These are phyloP conservation scores for Ctenopoma kingsleyae DNA, from an alignment of 2,797 vertebrate genomes.

Conservation along the genomic window DNA sequence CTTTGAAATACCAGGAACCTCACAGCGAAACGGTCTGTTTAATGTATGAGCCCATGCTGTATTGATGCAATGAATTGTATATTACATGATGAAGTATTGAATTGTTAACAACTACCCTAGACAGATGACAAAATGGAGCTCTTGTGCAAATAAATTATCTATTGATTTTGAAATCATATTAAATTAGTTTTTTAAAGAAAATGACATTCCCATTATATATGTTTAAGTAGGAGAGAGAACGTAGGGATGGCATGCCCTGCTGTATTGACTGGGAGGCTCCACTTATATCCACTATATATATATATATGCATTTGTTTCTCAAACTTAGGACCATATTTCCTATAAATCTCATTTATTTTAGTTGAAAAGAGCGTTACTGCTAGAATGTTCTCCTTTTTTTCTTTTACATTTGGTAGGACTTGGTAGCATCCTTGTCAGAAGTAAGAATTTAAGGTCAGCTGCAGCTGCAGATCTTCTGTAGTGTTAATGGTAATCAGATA, in stretches of 20 bases:
- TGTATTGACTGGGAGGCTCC: background rate
- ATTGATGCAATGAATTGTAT: conserved; percentile 5
- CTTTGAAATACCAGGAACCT: background rate
- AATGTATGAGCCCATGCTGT: background rate
- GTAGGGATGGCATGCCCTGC: too few species aligned
- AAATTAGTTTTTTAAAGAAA: conserved; percentile 18
- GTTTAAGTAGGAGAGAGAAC: background rate
- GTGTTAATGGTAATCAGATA: conserved; percentile 18
- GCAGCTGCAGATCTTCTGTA: background rate
- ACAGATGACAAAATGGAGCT: conserved; percentile 10
- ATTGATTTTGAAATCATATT: conserved; percentile 39
- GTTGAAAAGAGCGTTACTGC: background rate
- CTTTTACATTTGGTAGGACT: background rate
- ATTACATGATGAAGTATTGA: conserved; percentile 4
- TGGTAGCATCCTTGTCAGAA: too few species aligned
- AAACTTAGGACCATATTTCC: background rate
- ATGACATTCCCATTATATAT: conserved; percentile 12
- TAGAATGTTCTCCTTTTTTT: background rate
- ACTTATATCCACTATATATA: background rate
- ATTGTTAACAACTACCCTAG: conserved; percentile 2
- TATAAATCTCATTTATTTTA: background rate
- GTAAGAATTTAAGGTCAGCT: conserved; percentile 6
- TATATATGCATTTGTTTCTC: background rate
- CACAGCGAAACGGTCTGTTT: background rate
- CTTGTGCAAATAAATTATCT: conserved; percentile 6